These are phyloP conservation scores for Acipenser ruthenus DNA, from an alignment of 2,797 vertebrate genomes.

Conservation along the genomic window DNA sequence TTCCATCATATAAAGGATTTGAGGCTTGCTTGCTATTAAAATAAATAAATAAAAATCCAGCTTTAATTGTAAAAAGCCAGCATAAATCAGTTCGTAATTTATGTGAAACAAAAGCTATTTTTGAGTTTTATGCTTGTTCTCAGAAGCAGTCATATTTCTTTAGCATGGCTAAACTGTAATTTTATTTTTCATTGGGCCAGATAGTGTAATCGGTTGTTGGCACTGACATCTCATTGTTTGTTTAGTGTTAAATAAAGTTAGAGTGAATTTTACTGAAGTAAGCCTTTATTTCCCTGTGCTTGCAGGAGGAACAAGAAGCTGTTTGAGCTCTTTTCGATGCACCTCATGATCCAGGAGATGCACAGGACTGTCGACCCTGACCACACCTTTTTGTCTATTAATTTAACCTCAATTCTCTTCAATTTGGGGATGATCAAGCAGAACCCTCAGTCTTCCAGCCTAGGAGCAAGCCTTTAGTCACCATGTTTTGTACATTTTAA, in stretches of 20 bases:
- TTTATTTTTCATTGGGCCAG: constrained; percentile 1
- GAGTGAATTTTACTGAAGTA: neutral
- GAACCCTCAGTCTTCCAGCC: no score
- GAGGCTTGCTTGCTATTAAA: no score
- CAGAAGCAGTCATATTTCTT: neutral
- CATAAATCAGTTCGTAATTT: no score
- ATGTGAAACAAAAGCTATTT: neutral
- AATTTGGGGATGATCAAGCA: constrained; percentile 49
- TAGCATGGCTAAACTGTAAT: neutral
- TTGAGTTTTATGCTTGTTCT: neutral
- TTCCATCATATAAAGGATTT: no score
- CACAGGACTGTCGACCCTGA: constrained; percentile 55
- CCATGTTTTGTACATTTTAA: no score
- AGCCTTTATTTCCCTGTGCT: constrained; percentile 30
- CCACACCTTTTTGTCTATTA: constrained; percentile 69
- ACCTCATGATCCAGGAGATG: constrained; percentile 68
- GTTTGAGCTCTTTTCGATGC: constrained; percentile 72
- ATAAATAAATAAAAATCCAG: no score
- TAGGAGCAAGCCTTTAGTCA: no score
- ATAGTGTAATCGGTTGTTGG: constrained; percentile 12
- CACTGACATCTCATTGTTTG: neutral
- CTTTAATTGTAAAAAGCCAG: no score
- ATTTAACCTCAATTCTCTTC: constrained; percentile 73
- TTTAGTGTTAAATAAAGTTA: neutral
- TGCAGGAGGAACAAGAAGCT: constrained; percentile 74